A percentile compares a stretch with the other conserved stretches of the same genome.
Evolutionary conservation across 1,140 invertebrate genomes (phyloP).

Genomic region (Plodia interpunctella): DNA sequence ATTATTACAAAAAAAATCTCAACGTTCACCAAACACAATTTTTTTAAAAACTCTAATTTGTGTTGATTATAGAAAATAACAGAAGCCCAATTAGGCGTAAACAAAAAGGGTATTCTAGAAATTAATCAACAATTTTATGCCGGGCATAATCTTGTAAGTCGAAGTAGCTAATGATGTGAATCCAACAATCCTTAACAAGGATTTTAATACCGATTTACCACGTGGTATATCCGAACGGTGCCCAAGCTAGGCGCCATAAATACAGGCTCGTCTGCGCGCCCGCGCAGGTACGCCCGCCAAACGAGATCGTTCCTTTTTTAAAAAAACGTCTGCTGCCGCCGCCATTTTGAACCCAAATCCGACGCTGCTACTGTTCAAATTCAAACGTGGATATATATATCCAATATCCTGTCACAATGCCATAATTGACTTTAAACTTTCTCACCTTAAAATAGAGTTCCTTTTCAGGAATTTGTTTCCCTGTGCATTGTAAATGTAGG

Average conservation of each 20-base stretch:
- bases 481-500: slow-evolving; percentile 8
- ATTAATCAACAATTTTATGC: slow-evolving; percentile 21
- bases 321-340: slow-evolving; percentile 34
- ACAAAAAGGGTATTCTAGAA: slow-evolving; percentile 14
- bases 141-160: slow-evolving; percentile 23
- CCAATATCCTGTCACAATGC: slow-evolving; percentile 36
- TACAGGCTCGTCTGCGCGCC: slow-evolving; percentile 68
- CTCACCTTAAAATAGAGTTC: slow-evolving; percentile 73
- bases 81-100: slow-evolving; percentile 6
- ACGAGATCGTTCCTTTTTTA: slow-evolving; percentile 71
- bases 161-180: slow-evolving; percentile 49
- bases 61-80: slow-evolving; percentile 11
- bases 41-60: background rate
- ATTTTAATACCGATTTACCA: slow-evolving; percentile 55
- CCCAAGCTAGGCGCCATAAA: slow-evolving; percentile 61
- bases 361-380: slow-evolving; percentile 27
- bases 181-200: slow-evolving; percentile 67
- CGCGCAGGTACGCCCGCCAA: slow-evolving; percentile 72
- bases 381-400: slow-evolving; percentile 23
- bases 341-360: slow-evolving; percentile 30
- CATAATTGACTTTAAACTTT: slow-evolving; percentile 73
- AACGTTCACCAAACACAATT: background rate
- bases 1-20: background rate
- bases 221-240: slow-evolving; percentile 45
- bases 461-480: slow-evolving; percentile 51